A percentile compares a stretch with the other conserved stretches of the same genome.
phyloP scores from a whole-genome alignment of 1,140 invertebrate genomes.

The Condylostylus longicornis region DNA sequence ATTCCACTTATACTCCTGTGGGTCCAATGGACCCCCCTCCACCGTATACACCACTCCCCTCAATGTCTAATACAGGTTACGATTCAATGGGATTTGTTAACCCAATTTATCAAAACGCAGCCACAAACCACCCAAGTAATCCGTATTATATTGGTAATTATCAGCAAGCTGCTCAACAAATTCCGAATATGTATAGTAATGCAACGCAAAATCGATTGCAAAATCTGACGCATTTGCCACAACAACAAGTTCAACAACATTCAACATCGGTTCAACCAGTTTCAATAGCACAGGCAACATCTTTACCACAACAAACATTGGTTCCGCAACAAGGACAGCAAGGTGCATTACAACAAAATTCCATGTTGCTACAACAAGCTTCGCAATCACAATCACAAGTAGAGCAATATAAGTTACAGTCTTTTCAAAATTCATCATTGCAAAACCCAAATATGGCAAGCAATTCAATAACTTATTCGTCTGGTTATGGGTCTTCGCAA shows the following conservation, averaged over 20 bases:
- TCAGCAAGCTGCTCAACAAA: slow-evolving; percentile 1
- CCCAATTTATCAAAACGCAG: slow-evolving; percentile 24
- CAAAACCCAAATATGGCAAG: too few species aligned
- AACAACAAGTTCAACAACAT: slow-evolving; percentile 9
- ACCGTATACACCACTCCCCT: slow-evolving; percentile 23
- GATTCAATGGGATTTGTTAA: slow-evolving; percentile 27
- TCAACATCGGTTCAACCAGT: neutral
- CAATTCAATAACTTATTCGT: too few species aligned
- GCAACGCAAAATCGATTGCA: slow-evolving; percentile 4
- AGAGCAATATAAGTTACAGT: too few species aligned
- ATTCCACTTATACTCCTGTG: slow-evolving; percentile 13
- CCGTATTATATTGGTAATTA: neutral
- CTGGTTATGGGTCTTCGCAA: too few species aligned
- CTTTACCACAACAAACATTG: too few species aligned
- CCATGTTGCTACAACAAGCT: too few species aligned
- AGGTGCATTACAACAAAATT: too few species aligned
- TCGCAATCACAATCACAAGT: too few species aligned
- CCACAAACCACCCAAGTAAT: slow-evolving; percentile 2
- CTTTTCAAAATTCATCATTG: too few species aligned
- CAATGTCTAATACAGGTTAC: too few species aligned
- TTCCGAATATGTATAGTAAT: neutral
- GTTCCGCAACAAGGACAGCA: too few species aligned
- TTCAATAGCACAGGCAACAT: slow-evolving; percentile 2
- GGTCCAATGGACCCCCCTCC: slow-evolving; percentile 24
- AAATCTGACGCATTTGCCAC: slow-evolving; percentile 6